Percentiles rank a stretch among this genome's conserved stretches.
phyloP scores from a whole-genome alignment of 2,797 vertebrate species.

The Micropoecilia bifurca region DNA sequence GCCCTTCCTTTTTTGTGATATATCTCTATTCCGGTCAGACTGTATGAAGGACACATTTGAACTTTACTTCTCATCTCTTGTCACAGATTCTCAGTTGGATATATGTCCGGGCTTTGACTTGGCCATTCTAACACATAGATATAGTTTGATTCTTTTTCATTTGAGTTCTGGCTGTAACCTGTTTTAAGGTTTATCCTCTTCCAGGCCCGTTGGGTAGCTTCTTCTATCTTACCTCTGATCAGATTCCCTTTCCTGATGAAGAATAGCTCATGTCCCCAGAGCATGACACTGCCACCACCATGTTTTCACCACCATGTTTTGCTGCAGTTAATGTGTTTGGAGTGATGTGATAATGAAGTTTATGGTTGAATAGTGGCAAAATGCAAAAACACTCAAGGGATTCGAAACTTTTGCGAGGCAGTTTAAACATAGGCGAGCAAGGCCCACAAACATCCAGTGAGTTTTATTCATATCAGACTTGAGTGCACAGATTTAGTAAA shows the following conservation, averaged over 20 bases:
- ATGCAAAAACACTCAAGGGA: background rate
- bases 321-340: background rate
- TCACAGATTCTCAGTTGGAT: background rate
- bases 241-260: background rate
- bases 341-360: background rate
- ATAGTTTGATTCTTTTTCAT: background rate
- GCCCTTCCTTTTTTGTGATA: too few species aligned
- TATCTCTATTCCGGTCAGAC: background rate
- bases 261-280: background rate
- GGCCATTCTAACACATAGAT: background rate
- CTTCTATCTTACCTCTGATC: background rate
- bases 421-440: background rate
- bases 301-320: background rate
- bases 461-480: background rate
- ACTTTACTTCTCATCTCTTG: background rate
- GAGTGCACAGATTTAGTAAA: background rate
- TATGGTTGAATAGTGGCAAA: background rate
- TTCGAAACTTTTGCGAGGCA: background rate
- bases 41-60: background rate
- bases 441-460: background rate
- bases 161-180: background rate
- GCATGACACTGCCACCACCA: background rate
- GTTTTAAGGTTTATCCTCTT: background rate
- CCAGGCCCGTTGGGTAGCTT: background rate
- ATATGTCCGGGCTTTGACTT: background rate